A percentile compares a stretch with the other conserved stretches of the same genome.
Conservation (phyloP, 1,140 invertebrate species). For the Phymorhynchus buccinoides region DNA sequence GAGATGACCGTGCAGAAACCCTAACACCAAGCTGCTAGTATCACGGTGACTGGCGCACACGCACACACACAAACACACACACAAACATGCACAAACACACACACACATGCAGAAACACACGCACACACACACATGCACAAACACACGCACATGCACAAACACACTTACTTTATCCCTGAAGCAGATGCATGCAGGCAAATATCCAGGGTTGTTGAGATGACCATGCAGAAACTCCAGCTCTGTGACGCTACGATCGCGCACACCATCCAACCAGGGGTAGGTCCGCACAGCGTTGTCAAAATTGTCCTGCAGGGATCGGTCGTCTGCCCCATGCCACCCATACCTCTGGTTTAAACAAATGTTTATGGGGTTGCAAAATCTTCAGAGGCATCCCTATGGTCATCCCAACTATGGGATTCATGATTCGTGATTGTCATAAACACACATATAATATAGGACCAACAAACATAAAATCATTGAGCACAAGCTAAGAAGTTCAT, state of each 20-base stretch:
- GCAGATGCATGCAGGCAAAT: constrained; percentile 61
- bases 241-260: constrained; percentile 66
- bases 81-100: constrained; percentile 3
- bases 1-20: too few species aligned
- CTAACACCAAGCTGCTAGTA: too few species aligned
- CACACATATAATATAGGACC: too few species aligned
- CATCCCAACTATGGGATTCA: too few species aligned
- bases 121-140: constrained; percentile 12
- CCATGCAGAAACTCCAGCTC: constrained; percentile 69
- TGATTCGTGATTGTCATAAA: too few species aligned
- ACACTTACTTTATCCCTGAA: constrained; percentile 66
- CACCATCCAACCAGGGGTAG: constrained; percentile 63
- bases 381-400: too few species aligned
- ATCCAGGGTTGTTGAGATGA: constrained; percentile 65
- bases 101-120: neutral
- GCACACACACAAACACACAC: constrained; percentile 4
- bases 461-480: too few species aligned
- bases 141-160: too few species aligned
- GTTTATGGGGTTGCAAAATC: too few species aligned
- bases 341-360: constrained; percentile 68
- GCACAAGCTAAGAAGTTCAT: too few species aligned
- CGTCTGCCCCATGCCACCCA: constrained; percentile 67
- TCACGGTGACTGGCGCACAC: neutral
- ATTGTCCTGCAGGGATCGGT: constrained; percentile 61
- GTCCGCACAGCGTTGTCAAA: constrained; percentile 65